Evolutionary conservation across 2,797 vertebrate species (phyloP), one percentile per base, ranked within the genome.

Genomic region (Esox masquinongy): DNA sequence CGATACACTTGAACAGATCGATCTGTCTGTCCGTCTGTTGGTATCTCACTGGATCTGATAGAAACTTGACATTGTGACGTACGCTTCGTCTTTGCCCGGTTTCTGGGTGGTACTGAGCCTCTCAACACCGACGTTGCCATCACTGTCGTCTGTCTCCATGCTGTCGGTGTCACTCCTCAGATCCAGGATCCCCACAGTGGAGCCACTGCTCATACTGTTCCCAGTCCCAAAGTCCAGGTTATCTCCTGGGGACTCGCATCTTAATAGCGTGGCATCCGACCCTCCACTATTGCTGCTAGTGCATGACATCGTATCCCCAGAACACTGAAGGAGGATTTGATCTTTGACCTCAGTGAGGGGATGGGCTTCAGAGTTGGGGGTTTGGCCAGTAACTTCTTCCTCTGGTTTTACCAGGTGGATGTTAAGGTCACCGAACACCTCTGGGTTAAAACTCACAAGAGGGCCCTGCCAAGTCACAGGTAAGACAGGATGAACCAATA

Each of bases 51-150:
- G 90, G 74, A 81, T 88, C 79, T 91, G 90, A 50, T 91, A 92
- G 78, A 95, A 92, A 74, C 93, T 93, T 77, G 94, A 95, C 93
- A 95, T 94, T 79, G 94, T 94, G 83, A 95, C 93, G 39, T 95
- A 95, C 0, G 90, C 90, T 80, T 92, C 91, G 4, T 92, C 91
- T 71, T 85, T 88, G 70, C 71, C 74, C 43, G 75, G 63, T 50
- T 49, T 74, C 26, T 77, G 80, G 31, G 74, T 73, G 6, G 19
- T 29, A 2, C 14, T 74, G 11, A 36, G 66, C 39, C 19, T 31
- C 74, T 79, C 79, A 0, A 15, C 36, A 53, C 78, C 61, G 2
- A 50, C 19, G 2, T 36, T 75, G 26, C 31, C 76, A 1, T 22
- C 1, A 51, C 26, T 68, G 5, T 6, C 1, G 0, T 74, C 80